Conservation (phyloP, 1,140 invertebrate genomes). For the Leptopilina boulardi region DNA sequence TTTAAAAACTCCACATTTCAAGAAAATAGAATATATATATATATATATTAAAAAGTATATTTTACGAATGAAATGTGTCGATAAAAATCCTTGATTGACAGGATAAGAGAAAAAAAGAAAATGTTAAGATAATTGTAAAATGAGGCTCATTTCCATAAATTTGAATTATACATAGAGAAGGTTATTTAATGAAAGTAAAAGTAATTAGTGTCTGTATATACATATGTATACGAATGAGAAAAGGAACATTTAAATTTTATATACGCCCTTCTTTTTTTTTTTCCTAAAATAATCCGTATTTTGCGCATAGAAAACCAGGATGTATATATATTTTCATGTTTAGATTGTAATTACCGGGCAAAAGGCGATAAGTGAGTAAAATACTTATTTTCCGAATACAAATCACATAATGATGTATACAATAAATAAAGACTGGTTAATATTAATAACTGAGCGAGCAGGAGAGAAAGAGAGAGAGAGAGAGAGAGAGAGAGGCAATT, state of each 20-base stretch:
- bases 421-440: slow-evolving; percentile 7
- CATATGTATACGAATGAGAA: neutral
- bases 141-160: slow-evolving; percentile 9
- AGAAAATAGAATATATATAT: neutral
- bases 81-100: neutral
- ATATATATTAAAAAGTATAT: neutral
- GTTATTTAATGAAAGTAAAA: slow-evolving; percentile 24
- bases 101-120: neutral
- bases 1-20: neutral
- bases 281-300: too few species aligned
- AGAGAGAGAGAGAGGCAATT: neutral
- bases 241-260: neutral
- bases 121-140: slow-evolving; percentile 4
- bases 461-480: too few species aligned
- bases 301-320: neutral
- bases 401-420: slow-evolving; percentile 21
- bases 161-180: slow-evolving; percentile 17
- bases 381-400: slow-evolving; percentile 8
- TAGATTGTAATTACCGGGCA: neutral
- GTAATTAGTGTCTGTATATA: neutral
- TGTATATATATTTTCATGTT: neutral
- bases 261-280: neutral
- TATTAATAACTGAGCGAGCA: slow-evolving; percentile 22
- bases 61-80: neutral
- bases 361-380: slow-evolving; percentile 26